Evolutionary conservation across 2,888 invertebrate genomes (phyloP), one percentile per base, ranked within the genome.

Genomic region (Hydropsyche betteni): DNA sequence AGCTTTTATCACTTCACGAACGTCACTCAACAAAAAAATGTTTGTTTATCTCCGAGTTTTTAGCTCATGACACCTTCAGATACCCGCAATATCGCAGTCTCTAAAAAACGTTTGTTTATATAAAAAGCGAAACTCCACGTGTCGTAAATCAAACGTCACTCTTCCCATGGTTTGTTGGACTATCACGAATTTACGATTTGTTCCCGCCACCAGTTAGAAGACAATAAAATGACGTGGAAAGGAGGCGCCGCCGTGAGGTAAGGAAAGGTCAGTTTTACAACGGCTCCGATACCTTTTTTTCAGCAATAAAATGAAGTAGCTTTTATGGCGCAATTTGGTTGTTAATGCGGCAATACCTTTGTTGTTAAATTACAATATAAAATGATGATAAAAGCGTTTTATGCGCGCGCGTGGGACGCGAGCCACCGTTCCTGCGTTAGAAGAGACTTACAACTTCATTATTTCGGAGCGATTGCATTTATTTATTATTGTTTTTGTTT

Each of bases 341-440:
- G 78, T 79, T 79, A 78, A 80, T 77, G 74, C 53, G 77, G 74
- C 75, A 74, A 79, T 79, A 75, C 77, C 75, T 76, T 77, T 80
- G 76, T 80, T 79, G 79, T 79, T 74, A 78, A 76, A 78, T 79
- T 75, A 79, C 79, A 79, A 78, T 78, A 78, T 79, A 78, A 79
- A 78, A 69, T 74, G 78, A 79, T 79, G 77, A 69, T 79, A 79
- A 79, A 79, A 77, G 71, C 68, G 75, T 77, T 76, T 78, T 74
- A 69, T 74, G 74, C 70, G 69, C 68, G 71, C 52, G 76, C 73
- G 79, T 76, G 76, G 78, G 78, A 75, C 77, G 76, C 64, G 36
- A 16, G 61, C 61, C 64, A 64, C 64, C 64, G 64, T 61, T 50
- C 68, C 72, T 55, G 52, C 52, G 74, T 74, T 78, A 78, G 76